Evolutionary conservation across 2,797 vertebrate species (phyloP).

Genomic region (Okamejei kenojei): DNA sequence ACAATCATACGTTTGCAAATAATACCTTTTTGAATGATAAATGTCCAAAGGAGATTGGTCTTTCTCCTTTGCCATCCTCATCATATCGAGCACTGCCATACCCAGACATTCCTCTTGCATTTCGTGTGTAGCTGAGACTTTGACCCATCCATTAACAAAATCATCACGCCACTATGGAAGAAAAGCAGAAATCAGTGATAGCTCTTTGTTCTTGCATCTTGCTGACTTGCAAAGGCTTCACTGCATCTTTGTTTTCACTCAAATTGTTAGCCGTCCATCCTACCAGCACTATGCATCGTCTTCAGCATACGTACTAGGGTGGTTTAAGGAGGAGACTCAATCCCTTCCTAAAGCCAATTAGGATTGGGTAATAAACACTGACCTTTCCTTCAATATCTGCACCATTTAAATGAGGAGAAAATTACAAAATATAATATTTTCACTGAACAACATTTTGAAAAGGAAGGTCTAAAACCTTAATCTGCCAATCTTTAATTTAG

Average conservation of each 20-base stretch:
- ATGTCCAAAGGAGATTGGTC: constrained; percentile 74
- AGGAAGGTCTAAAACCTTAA: background rate
- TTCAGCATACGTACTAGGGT: too few relatives aligned
- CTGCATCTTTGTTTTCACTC: too few relatives aligned
- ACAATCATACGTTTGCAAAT: background rate
- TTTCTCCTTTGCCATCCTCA: constrained; percentile 87
- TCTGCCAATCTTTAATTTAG: background rate
- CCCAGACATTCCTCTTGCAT: constrained; percentile 93
- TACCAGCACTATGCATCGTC: too few relatives aligned
- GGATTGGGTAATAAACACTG: too few relatives aligned
- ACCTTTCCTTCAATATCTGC: too few relatives aligned
- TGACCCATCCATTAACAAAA: constrained; percentile 74
- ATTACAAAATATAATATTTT: background rate
- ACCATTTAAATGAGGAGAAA: too few relatives aligned
- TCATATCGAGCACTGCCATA: constrained; percentile 93
- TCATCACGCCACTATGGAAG: constrained; percentile 78
- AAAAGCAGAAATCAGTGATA: constrained; percentile 33
- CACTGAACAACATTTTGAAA: background rate
- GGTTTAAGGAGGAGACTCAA: too few relatives aligned
- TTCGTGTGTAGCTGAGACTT: constrained; percentile 76
- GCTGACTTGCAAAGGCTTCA: too few relatives aligned
- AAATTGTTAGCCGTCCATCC: too few relatives aligned
- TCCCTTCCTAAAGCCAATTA: too few relatives aligned
- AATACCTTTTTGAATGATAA: constrained; percentile 71
- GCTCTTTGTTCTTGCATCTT: background rate